Evolutionary conservation across 2,888 invertebrate genomes (phyloP), one percentile per base, ranked within the genome.

Genomic region (Brenthis daphne): DNA sequence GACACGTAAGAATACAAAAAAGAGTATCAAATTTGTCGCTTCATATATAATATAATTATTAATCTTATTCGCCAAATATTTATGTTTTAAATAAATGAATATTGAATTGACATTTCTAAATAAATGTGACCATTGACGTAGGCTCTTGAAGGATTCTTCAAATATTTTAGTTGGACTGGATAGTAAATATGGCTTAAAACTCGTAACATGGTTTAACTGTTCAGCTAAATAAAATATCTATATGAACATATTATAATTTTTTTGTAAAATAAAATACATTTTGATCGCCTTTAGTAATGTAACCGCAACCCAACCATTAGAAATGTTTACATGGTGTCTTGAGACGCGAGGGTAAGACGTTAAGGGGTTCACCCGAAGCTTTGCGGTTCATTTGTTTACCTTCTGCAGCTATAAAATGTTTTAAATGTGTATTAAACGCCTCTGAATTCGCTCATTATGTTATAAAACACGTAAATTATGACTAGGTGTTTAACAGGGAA

Each of bases 291-390:
- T 14, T 60, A 48, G 37, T 65, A 79, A 76, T 0, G 14, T 14
- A 33, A 74, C 77, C 73, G 0, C 12, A 64, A 68, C 75, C 65
- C 43, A 70, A 67, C 73, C 73, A 77, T 79, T 78, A 82, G 80
- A 82, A 80, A 80, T 85, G 84, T 85, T 87, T 86, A 83, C 73
- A 66, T 81, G 78, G 75, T 82, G 86, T 88, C 88, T 88, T 86
- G 82, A 86, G 85, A 61, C 78, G 65, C 75, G 81, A 82, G 86
- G 88, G 87, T 83, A 87, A 89, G 88, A 85, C 82, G 75, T 76
- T 72, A 75, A 43, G 88, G 86, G 88, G 89, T 68, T 87, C 85
- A 83, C 86, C 80, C 85, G 82, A 64, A 57, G 61, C 64, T 77
- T 75, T 77, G 76, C 75, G 74, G 76, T 77, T 74, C 73, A 75